Evolutionary conservation across 2,113 vertebrate species (phyloP).

Genomic region (Trichomycterus rosablanca): DNA sequence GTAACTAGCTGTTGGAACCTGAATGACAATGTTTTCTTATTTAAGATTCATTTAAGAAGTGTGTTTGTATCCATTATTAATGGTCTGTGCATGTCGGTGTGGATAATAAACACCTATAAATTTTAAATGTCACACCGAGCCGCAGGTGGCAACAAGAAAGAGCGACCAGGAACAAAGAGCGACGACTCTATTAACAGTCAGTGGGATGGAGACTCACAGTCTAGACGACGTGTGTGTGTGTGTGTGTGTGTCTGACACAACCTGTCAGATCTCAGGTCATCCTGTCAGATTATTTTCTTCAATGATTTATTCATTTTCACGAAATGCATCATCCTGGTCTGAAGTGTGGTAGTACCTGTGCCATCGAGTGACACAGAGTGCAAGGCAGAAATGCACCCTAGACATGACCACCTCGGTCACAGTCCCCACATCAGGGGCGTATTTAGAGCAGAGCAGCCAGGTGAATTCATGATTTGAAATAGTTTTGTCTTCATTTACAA

Average conservation of each 20-base stretch:
- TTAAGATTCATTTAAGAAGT: slow-evolving; percentile 4
- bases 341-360: too few species aligned
- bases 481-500: too few species aligned
- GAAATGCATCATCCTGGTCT: too few species aligned
- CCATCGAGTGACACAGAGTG: too few species aligned
- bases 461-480: too few species aligned
- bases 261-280: neutral
- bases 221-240: neutral
- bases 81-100: neutral
- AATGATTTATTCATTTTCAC: too few species aligned
- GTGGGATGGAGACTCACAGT: neutral
- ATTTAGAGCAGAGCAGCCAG: too few species aligned
- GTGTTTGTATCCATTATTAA: slow-evolving; percentile 16
- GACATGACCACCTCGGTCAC: too few species aligned
- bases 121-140: slow-evolving; percentile 27
- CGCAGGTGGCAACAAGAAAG: slow-evolving; percentile 6
- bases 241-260: neutral
- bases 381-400: too few species aligned
- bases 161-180: neutral
- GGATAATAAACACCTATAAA: slow-evolving; percentile 8
- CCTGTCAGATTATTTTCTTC: too few species aligned
- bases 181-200: slow-evolving; percentile 21
- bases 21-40: slow-evolving; percentile 22
- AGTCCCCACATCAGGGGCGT: too few species aligned
- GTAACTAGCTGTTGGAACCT: neutral